Conservation (phyloP, 92 coral and sea anemone species). For the Isaurus tuberculatus region DNA sequence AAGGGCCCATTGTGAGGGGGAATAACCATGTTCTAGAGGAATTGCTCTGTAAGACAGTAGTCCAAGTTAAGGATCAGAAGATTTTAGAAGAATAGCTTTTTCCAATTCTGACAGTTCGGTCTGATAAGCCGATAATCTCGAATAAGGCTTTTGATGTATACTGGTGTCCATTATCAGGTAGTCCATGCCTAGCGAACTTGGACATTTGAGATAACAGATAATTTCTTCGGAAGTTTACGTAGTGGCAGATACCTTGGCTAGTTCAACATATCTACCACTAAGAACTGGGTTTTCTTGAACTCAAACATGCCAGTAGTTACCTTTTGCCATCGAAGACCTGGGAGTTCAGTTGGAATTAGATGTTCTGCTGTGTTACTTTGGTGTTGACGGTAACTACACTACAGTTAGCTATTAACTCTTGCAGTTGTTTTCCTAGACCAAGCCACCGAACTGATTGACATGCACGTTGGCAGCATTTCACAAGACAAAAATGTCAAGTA, state of each 20-base stretch:
- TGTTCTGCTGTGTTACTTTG: background rate
- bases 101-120: background rate
- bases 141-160: background rate
- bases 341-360: background rate
- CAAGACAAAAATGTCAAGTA: slow-evolving; percentile 19
- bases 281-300: too few relatives aligned
- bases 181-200: background rate
- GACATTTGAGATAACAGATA: background rate
- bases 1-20: background rate
- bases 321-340: background rate
- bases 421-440: slow-evolving; percentile 22
- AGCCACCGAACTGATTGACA: slow-evolving; percentile 52
- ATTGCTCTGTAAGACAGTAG: background rate
- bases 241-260: too few relatives aligned
- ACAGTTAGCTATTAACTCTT: slow-evolving; percentile 13
- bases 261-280: too few relatives aligned
- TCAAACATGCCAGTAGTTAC: too few relatives aligned
- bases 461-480: slow-evolving; percentile 30
- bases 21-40: background rate
- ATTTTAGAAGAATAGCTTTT: background rate
- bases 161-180: background rate
- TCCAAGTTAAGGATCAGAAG: background rate
- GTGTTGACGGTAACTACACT: background rate
- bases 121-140: background rate
- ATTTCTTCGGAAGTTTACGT: too few relatives aligned